A percentile compares a stretch with the other conserved stretches of the same genome.
phyloP scores from a whole-genome alignment of 2,113 vertebrate species.

The Periophthalmus modestus region DNA sequence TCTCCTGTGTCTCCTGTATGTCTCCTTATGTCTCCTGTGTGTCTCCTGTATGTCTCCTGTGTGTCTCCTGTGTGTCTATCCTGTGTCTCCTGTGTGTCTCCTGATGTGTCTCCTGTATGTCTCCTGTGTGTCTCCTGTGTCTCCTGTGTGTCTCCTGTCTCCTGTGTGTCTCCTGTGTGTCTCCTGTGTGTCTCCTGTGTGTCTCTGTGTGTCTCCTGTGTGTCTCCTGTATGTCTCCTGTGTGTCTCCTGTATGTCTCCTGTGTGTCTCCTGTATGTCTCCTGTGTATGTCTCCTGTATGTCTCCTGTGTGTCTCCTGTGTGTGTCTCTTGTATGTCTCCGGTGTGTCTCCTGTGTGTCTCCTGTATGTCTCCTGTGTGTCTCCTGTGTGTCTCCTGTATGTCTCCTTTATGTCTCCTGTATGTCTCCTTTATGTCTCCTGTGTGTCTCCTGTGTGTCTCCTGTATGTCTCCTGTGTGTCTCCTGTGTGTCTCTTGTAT shows the following conservation, averaged over 20 bases:
- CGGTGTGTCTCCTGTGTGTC: too few species aligned
- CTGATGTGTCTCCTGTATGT: too few species aligned
- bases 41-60: constrained; percentile 5
- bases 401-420: constrained; percentile 3
- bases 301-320: neutral
- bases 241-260: constrained; percentile 1
- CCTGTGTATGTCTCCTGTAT: constrained; percentile 1
- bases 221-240: constrained; percentile 2
- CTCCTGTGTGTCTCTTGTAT: constrained; percentile 2
- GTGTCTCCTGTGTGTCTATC: neutral
- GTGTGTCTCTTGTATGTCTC: neutral
- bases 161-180: constrained; percentile 1
- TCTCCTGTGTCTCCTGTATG: neutral
- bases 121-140: constrained; percentile 1
- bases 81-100: constrained; percentile 2
- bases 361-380: neutral
- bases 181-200: neutral
- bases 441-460: too few species aligned
- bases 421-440: constrained; percentile 6
- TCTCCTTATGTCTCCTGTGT: constrained; percentile 1
- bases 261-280: constrained; percentile 4
- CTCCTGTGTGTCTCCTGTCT: constrained; percentile 2
- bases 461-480: neutral
- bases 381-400: neutral
- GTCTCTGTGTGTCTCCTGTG: too few species aligned